Percentiles rank a stretch among this genome's conserved stretches.
These are phyloP conservation scores for Perccottus glenii DNA, from an alignment of 2,113 vertebrate genomes.

Conservation along the genomic window DNA sequence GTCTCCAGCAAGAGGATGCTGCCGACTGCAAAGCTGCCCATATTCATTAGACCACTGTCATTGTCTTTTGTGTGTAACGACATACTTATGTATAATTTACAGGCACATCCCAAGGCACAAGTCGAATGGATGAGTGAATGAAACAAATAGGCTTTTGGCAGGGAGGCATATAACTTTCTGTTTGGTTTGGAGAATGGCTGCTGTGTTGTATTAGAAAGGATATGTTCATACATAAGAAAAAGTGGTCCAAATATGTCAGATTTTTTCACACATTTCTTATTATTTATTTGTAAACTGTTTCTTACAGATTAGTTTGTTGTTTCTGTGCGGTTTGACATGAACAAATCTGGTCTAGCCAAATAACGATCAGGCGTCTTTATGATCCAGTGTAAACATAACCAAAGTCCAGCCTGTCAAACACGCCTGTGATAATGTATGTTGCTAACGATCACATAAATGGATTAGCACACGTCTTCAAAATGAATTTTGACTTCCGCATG, in stretches of 20 bases:
- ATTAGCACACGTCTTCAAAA: conserved; percentile 13
- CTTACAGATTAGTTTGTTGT: background rate
- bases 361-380: background rate
- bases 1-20: conserved; percentile 53
- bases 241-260: background rate
- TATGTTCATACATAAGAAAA: no score
- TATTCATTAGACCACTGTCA: conserved; percentile 57
- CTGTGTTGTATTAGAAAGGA: no score
- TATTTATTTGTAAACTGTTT: background rate
- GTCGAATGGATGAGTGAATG: conserved; percentile 18
- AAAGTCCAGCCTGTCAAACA: no score
- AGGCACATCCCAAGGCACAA: conserved; percentile 39
- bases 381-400: no score
- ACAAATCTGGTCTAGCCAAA: background rate
- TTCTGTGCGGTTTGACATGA: background rate
- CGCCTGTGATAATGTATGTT: no score
- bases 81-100: conserved; percentile 67
- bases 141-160: conserved; percentile 17
- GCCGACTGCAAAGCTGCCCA: conserved; percentile 37
- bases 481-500: background rate
- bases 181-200: background rate
- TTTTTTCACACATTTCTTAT: background rate
- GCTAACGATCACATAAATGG: no score
- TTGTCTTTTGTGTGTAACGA: conserved; percentile 45
- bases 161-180: conserved; percentile 5